Evolutionary conservation across 2,797 vertebrate genomes (phyloP).

Genomic region (Eulemur mongoz): DNA sequence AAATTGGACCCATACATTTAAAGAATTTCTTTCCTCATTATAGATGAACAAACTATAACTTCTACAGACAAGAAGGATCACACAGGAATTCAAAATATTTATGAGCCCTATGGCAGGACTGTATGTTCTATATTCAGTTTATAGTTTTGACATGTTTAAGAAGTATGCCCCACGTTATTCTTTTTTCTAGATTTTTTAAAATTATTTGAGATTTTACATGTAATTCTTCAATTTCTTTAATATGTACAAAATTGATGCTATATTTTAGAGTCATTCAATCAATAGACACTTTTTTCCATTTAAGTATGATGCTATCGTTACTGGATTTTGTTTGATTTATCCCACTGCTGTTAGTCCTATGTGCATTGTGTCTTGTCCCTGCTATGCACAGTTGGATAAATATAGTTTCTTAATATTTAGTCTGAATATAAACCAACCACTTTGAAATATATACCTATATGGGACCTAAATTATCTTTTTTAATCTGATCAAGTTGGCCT

Average conservation of each 20-base stretch:
- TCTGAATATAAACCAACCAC: not conserved
- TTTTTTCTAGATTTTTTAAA: not conserved
- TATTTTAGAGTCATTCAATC: not conserved
- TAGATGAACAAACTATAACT: not conserved
- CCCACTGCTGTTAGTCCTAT: not conserved
- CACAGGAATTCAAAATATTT: slow-evolving; percentile 26
- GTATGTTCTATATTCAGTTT: not conserved
- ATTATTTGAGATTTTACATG: not conserved
- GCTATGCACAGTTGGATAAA: not conserved
- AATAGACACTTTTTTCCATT: not conserved
- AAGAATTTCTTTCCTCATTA: not conserved
- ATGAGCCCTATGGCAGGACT: not conserved
- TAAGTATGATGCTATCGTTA: not conserved
- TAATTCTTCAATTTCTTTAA: not conserved
- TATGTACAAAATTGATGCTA: not conserved
- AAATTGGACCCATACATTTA: not conserved
- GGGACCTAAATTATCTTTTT: slow-evolving; percentile 29
- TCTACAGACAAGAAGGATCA: not conserved
- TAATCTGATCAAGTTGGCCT: slow-evolving; percentile 53
- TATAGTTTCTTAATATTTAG: not conserved
- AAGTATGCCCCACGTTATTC: not conserved
- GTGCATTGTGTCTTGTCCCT: not conserved
- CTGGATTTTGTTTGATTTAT: not conserved
- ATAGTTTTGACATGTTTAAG: not conserved
- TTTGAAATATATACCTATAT: not conserved